A percentile compares a stretch with the other conserved stretches of the same genome.
These are phyloP conservation scores for Hydrochoerus hydrochaeris DNA, from an alignment of 2,113 vertebrate species.

Conservation along the genomic window DNA sequence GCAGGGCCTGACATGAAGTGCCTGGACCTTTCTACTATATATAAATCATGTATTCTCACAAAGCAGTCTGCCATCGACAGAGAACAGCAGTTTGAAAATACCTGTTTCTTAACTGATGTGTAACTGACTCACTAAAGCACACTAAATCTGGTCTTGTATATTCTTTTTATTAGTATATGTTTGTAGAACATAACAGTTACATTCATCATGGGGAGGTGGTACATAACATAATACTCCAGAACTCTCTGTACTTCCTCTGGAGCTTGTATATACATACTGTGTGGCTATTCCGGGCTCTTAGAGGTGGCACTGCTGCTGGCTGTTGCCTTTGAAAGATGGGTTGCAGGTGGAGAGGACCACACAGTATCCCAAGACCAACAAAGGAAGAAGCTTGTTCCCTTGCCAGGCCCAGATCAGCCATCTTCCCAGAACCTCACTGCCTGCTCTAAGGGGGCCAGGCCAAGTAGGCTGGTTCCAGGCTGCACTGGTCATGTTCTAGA, in stretches of 20 bases:
- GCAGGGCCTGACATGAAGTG: background rate
- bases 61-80: background rate
- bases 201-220: background rate
- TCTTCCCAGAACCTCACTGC: background rate
- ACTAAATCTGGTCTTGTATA: background rate
- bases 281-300: background rate
- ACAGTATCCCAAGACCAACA: background rate
- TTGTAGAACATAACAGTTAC: background rate
- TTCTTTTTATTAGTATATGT: background rate
- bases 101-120: background rate
- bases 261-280: background rate
- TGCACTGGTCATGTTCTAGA: background rate
- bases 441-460: background rate
- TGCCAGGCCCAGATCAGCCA: background rate
- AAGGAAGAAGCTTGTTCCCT: background rate
- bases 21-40: background rate
- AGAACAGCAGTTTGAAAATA: background rate
- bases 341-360: background rate
- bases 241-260: background rate
- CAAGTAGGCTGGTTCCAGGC: background rate
- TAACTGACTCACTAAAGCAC: background rate
- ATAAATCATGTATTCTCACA: background rate
- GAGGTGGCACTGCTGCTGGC: background rate
- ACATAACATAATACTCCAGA: background rate
- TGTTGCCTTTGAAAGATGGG: background rate